Conservation (phyloP, 2,888 invertebrate species). For the Dilophus febrilis region DNA sequence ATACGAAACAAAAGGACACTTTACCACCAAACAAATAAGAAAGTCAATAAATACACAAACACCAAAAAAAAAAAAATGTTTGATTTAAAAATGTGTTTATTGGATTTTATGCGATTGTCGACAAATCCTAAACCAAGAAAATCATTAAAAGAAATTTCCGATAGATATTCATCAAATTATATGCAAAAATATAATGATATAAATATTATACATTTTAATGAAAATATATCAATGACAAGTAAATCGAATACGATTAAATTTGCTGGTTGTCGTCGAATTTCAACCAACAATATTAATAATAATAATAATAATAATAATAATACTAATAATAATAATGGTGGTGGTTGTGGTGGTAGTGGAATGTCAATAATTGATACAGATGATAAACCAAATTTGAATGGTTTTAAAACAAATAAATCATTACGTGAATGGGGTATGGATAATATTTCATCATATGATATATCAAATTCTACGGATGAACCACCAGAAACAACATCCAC, state of each 20-base stretch:
- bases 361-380: too few relatives aligned
- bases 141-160: constrained; percentile 25
- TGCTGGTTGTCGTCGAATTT: constrained; percentile 12
- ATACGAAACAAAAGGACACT: too few relatives aligned
- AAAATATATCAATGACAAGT: constrained; percentile 29
- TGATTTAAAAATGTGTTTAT: constrained; percentile 26
- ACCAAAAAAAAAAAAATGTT: constrained; percentile 17
- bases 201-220: constrained; percentile 29
- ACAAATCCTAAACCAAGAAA: constrained; percentile 21
- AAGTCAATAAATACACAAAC: too few relatives aligned
- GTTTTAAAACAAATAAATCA: constrained; percentile 1
- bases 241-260: constrained; percentile 23
- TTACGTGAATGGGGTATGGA: constrained; percentile 15
- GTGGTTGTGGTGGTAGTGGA: too few relatives aligned
- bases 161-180: constrained; percentile 22
- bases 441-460: constrained; percentile 20
- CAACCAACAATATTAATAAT: constrained; percentile 13
- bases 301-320: constrained; percentile 12
- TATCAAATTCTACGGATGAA: constrained; percentile 26
- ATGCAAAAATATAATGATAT: constrained; percentile 25
- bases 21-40: too few relatives aligned
- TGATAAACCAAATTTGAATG: too few relatives aligned
- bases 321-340: constrained; percentile 7
- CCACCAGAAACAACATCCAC: constrained; percentile 15
- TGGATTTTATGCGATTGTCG: constrained; percentile 23